phyloP scores from a whole-genome alignment of 1,140 invertebrate species.

The Asbolus verrucosus region DNA sequence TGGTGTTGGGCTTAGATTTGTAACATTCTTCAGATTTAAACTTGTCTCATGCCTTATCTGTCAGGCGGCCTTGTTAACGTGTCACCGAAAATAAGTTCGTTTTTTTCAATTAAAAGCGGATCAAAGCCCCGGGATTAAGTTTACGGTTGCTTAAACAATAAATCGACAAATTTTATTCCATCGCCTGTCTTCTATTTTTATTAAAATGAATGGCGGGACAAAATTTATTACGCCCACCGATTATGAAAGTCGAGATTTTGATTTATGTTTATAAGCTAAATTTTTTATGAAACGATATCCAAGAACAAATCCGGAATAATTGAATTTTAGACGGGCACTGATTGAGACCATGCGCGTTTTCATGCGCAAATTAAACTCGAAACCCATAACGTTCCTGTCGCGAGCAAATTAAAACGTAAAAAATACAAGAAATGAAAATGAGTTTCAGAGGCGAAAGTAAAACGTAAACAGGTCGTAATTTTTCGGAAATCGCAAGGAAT shows the following conservation, averaged over 20 bases:
- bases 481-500: too few relatives aligned
- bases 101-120: background rate
- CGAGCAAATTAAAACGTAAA: too few relatives aligned
- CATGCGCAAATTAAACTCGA: too few relatives aligned
- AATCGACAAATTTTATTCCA: constrained; percentile 1
- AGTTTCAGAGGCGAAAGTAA: too few relatives aligned
- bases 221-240: background rate
- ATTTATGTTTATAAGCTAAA: constrained; percentile 1
- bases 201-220: background rate
- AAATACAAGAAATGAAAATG: background rate
- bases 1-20: constrained; percentile 18
- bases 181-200: background rate
- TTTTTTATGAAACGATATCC: constrained; percentile 14
- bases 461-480: too few relatives aligned
- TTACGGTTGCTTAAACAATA: constrained; percentile 2
- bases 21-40: constrained; percentile 24
- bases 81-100: constrained; percentile 8
- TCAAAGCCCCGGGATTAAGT: background rate
- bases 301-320: constrained; percentile 13
- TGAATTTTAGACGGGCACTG: constrained; percentile 17
- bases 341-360: background rate
- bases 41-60: background rate
- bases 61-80: background rate
- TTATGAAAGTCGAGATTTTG: constrained; percentile 15
- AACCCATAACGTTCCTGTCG: too few relatives aligned